A percentile compares a stretch with the other conserved stretches of the same genome.
These are phyloP conservation scores for Drosophila neonasuta DNA, from an alignment of 2,888 invertebrate genomes.

Conservation along the genomic window DNA sequence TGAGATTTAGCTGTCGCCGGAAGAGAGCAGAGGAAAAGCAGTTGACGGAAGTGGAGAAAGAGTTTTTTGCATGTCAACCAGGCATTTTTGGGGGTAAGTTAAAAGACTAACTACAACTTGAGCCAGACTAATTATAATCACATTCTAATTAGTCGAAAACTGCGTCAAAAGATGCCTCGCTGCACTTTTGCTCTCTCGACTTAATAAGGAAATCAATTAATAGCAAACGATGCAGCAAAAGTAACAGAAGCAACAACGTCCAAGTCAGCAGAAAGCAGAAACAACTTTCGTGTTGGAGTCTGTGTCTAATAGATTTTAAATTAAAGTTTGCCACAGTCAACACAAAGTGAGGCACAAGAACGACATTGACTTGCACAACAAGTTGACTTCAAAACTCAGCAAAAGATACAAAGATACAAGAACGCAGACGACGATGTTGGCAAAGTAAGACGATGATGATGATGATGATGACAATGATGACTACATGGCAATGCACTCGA, in stretches of 20 bases:
- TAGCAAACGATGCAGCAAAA: constrained; percentile 65
- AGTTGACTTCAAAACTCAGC: constrained; percentile 65
- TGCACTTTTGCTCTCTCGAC: constrained; percentile 42
- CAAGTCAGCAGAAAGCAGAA: constrained; percentile 5
- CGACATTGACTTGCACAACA: constrained; percentile 71
- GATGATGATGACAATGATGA: constrained; percentile 48
- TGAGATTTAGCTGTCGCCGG: constrained; percentile 16
- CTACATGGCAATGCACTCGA: constrained; percentile 75
- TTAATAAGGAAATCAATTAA: constrained; percentile 77
- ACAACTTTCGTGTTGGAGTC: constrained; percentile 46
- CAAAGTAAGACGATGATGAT: constrained; percentile 2
- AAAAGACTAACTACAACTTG: constrained; percentile 25
- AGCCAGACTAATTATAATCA: constrained; percentile 71
- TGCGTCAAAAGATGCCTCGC: constrained; percentile 54
- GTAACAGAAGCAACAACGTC: constrained; percentile 24
- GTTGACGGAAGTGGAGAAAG: constrained; percentile 14
- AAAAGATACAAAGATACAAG: constrained; percentile 58
- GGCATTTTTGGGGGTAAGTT: constrained; percentile 9
- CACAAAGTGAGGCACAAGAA: constrained; percentile 48
- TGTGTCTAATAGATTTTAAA: constrained; percentile 72
- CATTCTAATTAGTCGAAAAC: constrained; percentile 73
- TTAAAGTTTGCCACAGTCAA: constrained; percentile 69
- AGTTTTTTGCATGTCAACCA: constrained; percentile 19
- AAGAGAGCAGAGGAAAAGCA: constrained; percentile 7
- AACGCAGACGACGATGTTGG: constrained; percentile 41